phyloP scores from a whole-genome alignment of 2,797 vertebrate genomes.

The Darevskia mixta region DNA sequence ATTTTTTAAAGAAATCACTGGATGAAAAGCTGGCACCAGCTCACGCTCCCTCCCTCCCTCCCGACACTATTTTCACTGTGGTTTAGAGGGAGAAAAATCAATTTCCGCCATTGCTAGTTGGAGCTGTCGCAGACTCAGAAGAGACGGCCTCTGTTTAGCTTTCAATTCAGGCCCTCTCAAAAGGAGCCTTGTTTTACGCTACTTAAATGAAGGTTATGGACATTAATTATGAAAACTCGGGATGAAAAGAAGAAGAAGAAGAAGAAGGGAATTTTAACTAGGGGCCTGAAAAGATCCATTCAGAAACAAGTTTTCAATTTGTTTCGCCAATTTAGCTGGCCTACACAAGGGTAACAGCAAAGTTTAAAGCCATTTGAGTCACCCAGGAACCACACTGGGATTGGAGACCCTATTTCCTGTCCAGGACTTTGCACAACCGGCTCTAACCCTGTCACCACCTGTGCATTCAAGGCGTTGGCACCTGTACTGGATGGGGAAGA shows the following conservation, averaged over 20 bases:
- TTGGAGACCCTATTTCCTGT: not conserved
- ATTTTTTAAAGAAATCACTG: not conserved
- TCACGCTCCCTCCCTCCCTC: not conserved
- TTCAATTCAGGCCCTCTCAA: not conserved
- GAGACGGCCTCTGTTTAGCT: not conserved
- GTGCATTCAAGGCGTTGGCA: too few species aligned
- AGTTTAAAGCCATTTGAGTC: not conserved
- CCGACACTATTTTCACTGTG: not conserved
- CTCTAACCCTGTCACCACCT: too few species aligned
- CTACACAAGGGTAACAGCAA: not conserved
- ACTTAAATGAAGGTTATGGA: not conserved
- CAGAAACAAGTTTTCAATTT: not conserved
- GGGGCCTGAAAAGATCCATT: not conserved
- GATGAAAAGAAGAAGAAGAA: too few species aligned
- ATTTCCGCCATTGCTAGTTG: not conserved
- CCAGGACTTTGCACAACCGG: not conserved
- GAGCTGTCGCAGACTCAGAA: not conserved
- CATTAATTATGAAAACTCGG: not conserved
- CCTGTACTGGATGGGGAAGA: too few species aligned
- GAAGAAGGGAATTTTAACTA: not conserved
- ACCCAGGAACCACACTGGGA: too few species aligned
- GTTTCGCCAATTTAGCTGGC: not conserved
- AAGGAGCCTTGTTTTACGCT: not conserved
- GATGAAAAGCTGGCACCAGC: not conserved
- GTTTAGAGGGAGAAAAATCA: constrained; percentile 7